A percentile compares a stretch with the other conserved stretches of the same genome.
Conservation (phyloP, 2,888 invertebrate genomes). For the Hirudinaria manillensis region DNA sequence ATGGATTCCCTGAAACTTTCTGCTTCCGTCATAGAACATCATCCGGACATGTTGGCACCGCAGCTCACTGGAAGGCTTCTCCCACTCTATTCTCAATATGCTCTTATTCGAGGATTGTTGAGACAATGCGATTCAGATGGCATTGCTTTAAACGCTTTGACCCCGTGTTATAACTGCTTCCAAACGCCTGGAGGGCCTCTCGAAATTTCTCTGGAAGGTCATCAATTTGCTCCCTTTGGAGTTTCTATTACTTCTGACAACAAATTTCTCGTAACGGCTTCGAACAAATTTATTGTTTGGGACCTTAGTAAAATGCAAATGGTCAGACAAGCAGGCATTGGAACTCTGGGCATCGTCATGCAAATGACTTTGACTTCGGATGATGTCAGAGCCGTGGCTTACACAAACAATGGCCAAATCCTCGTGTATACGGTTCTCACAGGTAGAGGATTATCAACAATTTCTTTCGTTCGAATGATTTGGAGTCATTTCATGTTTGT, state of each 20-base stretch:
- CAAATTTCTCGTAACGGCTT: slow-evolving; percentile 80
- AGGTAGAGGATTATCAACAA: slow-evolving; percentile 57
- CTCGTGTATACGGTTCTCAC: slow-evolving; percentile 85
- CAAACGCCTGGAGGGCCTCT: slow-evolving; percentile 98
- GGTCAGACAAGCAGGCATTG: slow-evolving; percentile 78
- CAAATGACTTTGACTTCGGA: slow-evolving; percentile 84
- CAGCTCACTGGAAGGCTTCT: slow-evolving; percentile 84
- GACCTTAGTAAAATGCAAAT: slow-evolving; percentile 91
- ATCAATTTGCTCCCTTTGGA: slow-evolving; percentile 74
- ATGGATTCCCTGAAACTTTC: slow-evolving; percentile 67
- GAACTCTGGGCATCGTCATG: slow-evolving; percentile 81
- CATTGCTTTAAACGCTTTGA: slow-evolving; percentile 60
- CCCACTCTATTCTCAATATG: slow-evolving; percentile 80
- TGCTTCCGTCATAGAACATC: slow-evolving; percentile 81
- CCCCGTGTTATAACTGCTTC: slow-evolving; percentile 88
- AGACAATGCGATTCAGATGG: slow-evolving; percentile 85
- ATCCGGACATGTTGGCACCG: slow-evolving; percentile 91
- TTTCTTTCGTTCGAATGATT: too few relatives aligned
- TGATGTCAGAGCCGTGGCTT: slow-evolving; percentile 90
- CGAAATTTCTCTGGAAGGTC: slow-evolving; percentile 95
- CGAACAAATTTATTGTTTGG: slow-evolving; percentile 93
- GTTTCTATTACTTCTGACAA: slow-evolving; percentile 51
- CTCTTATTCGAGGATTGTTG: slow-evolving; percentile 77
- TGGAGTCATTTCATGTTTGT: too few relatives aligned
- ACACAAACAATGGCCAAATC: slow-evolving; percentile 89